phyloP scores from a whole-genome alignment of 1,140 invertebrate genomes.

The Temnothorax longispinosus region DNA sequence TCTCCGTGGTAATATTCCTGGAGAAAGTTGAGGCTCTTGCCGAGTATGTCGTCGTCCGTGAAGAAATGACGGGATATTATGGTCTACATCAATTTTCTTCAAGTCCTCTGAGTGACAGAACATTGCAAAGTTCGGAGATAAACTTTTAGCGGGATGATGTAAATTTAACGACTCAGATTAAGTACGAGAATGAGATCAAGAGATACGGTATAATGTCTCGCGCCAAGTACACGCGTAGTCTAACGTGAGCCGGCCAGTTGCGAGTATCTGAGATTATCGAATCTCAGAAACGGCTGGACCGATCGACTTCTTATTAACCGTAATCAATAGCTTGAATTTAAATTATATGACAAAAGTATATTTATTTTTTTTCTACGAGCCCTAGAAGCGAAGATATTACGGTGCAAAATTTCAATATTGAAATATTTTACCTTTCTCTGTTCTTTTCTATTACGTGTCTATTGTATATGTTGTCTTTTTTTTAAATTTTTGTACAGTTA shows the following conservation, averaged over 20 bases:
- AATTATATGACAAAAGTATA: too few species aligned
- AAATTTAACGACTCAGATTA: constrained; percentile 23
- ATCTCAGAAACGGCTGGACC: too few species aligned
- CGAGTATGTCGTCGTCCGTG: background rate
- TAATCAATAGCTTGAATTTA: too few species aligned
- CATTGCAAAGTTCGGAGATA: background rate
- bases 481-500: too few species aligned
- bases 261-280: too few species aligned
- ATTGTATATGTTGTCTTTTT: background rate
- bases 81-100: constrained; percentile 8
- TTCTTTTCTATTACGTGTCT: too few species aligned
- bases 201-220: background rate
- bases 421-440: too few species aligned
- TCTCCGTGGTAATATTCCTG: background rate
- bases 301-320: too few species aligned
- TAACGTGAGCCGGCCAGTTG: too few species aligned
- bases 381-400: too few species aligned
- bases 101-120: constrained; percentile 12
- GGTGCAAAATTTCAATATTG: too few species aligned
- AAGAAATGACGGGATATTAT: constrained; percentile 32
- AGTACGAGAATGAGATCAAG: background rate
- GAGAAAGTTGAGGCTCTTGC: background rate
- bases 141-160: constrained; percentile 8
- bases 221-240: background rate
- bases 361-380: too few species aligned